Evolutionary conservation across 1,140 invertebrate species (phyloP).

Genomic region (Rhopalosiphum maidis): DNA sequence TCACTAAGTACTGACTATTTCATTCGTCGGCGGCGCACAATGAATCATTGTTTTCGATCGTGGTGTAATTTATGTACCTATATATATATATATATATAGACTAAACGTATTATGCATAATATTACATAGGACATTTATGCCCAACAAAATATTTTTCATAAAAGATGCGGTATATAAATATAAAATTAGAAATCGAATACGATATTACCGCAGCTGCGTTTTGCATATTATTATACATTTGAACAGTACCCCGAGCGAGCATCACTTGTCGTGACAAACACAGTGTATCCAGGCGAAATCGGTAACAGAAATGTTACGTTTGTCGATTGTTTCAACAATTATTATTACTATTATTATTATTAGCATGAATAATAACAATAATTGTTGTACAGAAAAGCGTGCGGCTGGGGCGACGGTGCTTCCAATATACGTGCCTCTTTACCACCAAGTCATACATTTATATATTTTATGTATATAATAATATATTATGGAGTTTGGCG

Average conservation of each 20-base stretch:
- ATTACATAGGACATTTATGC: neutral
- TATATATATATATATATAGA: neutral
- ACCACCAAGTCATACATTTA: neutral
- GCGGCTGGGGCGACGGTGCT: neutral
- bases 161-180: neutral
- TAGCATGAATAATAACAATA: conserved; percentile 10
- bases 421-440: neutral
- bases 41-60: neutral
- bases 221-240: neutral
- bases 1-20: neutral
- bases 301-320: neutral
- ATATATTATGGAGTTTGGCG: neutral
- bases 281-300: neutral
- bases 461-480: neutral
- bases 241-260: neutral
- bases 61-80: neutral
- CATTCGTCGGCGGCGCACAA: neutral
- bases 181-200: neutral
- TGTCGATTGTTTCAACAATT: neutral
- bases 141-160: neutral
- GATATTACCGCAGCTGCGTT: neutral
- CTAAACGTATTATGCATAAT: neutral
- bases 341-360: conserved; percentile 10
- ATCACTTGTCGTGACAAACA: conserved; percentile 3
- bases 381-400: neutral